Percentiles rank a stretch among this genome's conserved stretches.
Evolutionary conservation across 2,797 vertebrate genomes (phyloP).

Genomic region (Ispidina lecontei): DNA sequence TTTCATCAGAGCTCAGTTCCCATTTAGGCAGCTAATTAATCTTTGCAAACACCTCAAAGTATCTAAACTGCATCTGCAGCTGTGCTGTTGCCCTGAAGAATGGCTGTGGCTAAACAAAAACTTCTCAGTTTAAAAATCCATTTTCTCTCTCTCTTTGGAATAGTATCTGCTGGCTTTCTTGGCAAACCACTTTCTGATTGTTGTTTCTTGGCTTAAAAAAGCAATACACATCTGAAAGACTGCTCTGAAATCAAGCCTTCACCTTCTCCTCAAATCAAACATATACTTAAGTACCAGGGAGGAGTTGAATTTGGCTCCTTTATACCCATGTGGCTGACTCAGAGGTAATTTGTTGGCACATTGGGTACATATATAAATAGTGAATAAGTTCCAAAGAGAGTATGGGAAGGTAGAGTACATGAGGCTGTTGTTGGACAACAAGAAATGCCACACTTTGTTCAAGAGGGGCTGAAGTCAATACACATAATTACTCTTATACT

Average conservation of each 20-base stretch:
- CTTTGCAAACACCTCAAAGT: constrained; percentile 49
- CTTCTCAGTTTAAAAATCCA: not conserved
- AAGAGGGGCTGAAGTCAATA: not conserved
- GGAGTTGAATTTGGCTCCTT: not conserved
- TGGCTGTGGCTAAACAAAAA: not conserved
- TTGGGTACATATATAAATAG: fast-evolving
- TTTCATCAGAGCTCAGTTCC: constrained; percentile 40
- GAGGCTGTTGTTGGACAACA: not conserved
- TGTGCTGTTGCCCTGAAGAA: constrained; percentile 41
- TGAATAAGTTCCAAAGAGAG: not conserved
- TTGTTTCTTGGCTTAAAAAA: not conserved
- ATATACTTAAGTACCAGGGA: not conserved
- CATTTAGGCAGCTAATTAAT: constrained; percentile 58
- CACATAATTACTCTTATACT: not conserved
- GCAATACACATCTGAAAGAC: not conserved
- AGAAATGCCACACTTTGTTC: not conserved
- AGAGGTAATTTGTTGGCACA: not conserved
- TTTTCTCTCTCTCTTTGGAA: not conserved
- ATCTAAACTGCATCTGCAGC: constrained; percentile 26
- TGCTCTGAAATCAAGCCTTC: not conserved
- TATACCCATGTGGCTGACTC: not conserved
- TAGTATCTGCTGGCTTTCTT: not conserved
- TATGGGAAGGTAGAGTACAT: not conserved
- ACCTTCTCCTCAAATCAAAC: not conserved
- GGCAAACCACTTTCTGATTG: not conserved